These are phyloP conservation scores for Coreius guichenoti DNA, from an alignment of 2,797 vertebrate genomes.

Conservation along the genomic window DNA sequence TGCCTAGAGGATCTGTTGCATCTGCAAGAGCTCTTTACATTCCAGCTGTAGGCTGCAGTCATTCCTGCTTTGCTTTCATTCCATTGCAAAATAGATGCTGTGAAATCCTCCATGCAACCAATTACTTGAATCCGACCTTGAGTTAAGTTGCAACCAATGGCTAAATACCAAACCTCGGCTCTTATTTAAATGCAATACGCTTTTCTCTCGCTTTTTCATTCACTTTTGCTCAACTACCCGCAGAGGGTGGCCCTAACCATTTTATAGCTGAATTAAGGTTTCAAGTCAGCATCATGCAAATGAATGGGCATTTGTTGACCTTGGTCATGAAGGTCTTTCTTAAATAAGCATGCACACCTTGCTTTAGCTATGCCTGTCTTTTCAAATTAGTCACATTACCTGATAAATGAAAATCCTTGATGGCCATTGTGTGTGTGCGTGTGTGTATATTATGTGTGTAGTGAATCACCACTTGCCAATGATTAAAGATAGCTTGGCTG, in stretches of 20 bases:
- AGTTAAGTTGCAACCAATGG: constrained; percentile 31
- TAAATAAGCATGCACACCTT: constrained; percentile 37
- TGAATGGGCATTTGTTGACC: constrained; percentile 30
- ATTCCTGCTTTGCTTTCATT: not conserved
- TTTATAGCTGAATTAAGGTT: constrained; percentile 26
- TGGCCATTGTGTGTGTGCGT: constrained; percentile 8
- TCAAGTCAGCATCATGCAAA: constrained; percentile 52
- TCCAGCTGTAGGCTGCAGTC: not conserved
- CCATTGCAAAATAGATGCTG: constrained; percentile 11
- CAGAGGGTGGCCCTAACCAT: constrained; percentile 29
- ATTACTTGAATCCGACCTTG: constrained; percentile 56
- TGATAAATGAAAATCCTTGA: constrained; percentile 34
- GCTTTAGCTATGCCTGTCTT: constrained; percentile 35
- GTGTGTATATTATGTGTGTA: not conserved
- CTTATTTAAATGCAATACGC: constrained; percentile 46
- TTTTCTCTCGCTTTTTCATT: not conserved
- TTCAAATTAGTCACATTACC: constrained; percentile 20
- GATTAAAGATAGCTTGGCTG: constrained; percentile 29
- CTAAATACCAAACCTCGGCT: constrained; percentile 42
- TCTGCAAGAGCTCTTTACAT: constrained; percentile 1
- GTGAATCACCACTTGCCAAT: not conserved
- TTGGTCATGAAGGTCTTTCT: constrained; percentile 36
- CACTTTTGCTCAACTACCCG: not conserved
- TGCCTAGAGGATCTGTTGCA: not conserved
- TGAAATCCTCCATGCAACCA: constrained; percentile 52